Evolutionary conservation across 2,888 invertebrate genomes (phyloP).

Genomic region (Drosophila neotestacea): DNA sequence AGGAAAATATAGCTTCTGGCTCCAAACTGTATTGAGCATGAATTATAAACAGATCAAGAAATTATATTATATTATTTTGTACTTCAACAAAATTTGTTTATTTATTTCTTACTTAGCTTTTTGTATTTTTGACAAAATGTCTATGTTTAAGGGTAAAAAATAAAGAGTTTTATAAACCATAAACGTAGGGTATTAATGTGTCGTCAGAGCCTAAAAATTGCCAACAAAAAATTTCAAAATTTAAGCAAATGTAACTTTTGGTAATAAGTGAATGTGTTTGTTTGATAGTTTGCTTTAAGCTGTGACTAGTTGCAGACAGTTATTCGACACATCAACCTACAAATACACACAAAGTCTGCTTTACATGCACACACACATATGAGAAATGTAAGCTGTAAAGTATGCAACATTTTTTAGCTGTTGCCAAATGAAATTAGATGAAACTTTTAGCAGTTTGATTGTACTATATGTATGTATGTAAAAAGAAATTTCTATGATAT

Average conservation of each 20-base stretch:
- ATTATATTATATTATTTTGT: too few species aligned
- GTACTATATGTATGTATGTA: too few species aligned
- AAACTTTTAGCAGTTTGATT: conserved; percentile 24
- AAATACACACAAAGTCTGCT: conserved; percentile 3
- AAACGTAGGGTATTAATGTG: background rate
- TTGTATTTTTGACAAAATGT: too few species aligned
- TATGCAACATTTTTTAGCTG: conserved; percentile 38
- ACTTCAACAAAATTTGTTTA: too few species aligned
- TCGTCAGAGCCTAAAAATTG: too few species aligned
- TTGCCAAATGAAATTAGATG: conserved; percentile 33
- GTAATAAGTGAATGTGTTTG: conserved; percentile 18
- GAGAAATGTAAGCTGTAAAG: conserved; percentile 23
- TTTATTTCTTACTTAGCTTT: too few species aligned
- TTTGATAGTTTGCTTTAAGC: conserved; percentile 15
- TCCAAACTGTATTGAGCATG: too few species aligned
- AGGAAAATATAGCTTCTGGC: too few species aligned
- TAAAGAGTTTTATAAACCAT: too few species aligned
- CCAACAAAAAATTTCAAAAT: background rate
- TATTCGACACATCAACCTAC: conserved; percentile 6
- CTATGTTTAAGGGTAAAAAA: too few species aligned
- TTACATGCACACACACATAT: background rate
- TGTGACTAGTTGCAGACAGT: conserved; percentile 15
- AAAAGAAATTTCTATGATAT: conserved; percentile 2
- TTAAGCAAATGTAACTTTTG: conserved; percentile 8
- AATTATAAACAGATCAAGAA: too few species aligned